Base-by-base conservation (phyloP, 2,888 invertebrate genomes). In the Exocentrus adspersus region DNA sequence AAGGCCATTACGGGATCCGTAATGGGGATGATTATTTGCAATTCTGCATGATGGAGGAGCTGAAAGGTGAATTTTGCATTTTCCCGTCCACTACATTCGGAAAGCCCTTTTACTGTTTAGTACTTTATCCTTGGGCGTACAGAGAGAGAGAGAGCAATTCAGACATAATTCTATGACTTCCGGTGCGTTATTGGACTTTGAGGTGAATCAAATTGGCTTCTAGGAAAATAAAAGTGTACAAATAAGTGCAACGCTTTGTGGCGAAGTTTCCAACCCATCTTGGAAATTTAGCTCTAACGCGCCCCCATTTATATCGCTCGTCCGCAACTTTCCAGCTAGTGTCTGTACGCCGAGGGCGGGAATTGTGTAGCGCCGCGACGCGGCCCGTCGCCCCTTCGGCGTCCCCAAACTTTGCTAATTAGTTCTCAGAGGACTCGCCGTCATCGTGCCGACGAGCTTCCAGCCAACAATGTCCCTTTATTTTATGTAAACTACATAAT, bases 391-490 rank as follows among this genome's bases (percentile, higher is more conserved):
- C 66, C 64, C 68, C 62, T 57, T 54, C 62, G 56, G 60, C 46
- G 64, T 59, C 48, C 61, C 42, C 53, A 72, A 70, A 72, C 71
- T 72, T 71, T 70, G 51, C 68, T 72, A 70, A 72, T 72, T 72
- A 68, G 69, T 64, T 71, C 68, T 60, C 68, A 32, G 65, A 67
- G 68, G 67, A 70, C 65, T 67, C 65, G 46, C 67, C 7, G 60
- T 42, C 50, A 45, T 53, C 52, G 46, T 28, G 45, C 45, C 42
- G 53, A 61, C 57, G 58, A 65, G 58, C 58, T 53, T 50, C 58
- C 37, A 58, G 48, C 60, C 59, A 58, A 64, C 66, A 62, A 62
- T 62, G 64, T 66, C 57, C 46, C 51, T 60, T 51, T 64, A 60
- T 68, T 70, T 70, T 65, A 62, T 70, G 63, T 69, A 65, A 64